phyloP scores from a whole-genome alignment of 2,888 invertebrate species.

The Daptonema setosum region DNA sequence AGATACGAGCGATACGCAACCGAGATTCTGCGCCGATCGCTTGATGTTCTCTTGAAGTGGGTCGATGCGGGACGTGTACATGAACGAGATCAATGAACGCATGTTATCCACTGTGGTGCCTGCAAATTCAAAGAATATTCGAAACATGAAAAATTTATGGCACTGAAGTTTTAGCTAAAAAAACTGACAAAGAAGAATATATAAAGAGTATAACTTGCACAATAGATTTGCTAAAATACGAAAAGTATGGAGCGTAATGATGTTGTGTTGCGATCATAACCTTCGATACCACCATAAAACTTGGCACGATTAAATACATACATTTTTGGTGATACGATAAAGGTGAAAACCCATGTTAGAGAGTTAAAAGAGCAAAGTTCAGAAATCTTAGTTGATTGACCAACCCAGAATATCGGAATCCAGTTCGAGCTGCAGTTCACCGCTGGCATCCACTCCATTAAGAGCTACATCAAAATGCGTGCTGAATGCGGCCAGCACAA shows the following conservation, averaged over 20 bases:
- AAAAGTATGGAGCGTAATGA: no score
- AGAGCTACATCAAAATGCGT: constrained; percentile 11
- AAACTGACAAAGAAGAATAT: constrained; percentile 3
- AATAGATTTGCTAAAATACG: no score
- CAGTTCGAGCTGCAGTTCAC: constrained; percentile 10
- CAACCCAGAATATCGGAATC: constrained; percentile 11
- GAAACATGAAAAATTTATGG: no score
- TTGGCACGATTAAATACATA: no score
- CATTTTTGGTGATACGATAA: no score
- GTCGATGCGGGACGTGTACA: constrained; percentile 11
- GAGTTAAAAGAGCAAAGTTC: no score
- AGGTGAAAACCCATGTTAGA: no score
- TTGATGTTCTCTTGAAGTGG: constrained; percentile 1
- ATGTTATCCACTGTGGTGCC: constrained; percentile 10
- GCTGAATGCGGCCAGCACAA: constrained; percentile 15
- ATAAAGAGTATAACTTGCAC: constrained; percentile 1
- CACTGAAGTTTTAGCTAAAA: no score
- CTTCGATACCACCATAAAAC: no score
- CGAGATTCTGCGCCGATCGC: constrained; percentile 1
- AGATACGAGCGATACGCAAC: background rate
- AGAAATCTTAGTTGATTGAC: no score
- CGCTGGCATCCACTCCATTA: constrained; percentile 6
- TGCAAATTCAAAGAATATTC: no score
- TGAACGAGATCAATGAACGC: constrained; percentile 11
- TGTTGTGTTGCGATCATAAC: no score